These are phyloP conservation scores for Adineta ricciae DNA, from an alignment of 2,888 invertebrate genomes.

Conservation along the genomic window DNA sequence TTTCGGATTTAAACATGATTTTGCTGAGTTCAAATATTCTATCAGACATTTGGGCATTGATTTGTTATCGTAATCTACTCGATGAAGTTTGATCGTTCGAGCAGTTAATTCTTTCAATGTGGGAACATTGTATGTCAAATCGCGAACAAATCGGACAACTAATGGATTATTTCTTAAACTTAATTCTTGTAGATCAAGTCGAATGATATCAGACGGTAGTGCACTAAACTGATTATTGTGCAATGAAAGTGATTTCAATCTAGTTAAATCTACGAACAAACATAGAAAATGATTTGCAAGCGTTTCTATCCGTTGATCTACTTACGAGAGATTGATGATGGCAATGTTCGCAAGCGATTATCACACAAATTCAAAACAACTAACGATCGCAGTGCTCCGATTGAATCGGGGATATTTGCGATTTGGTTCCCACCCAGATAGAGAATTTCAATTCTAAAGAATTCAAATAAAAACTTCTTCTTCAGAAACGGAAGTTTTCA, in stretches of 20 bases:
- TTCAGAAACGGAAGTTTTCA: conserved; percentile 47
- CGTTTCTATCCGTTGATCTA: background rate
- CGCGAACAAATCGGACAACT: conserved; percentile 84
- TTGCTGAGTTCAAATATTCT: conserved; percentile 73
- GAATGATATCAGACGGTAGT: conserved; percentile 82
- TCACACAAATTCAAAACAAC: conserved; percentile 80
- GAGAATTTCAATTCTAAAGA: conserved; percentile 72
- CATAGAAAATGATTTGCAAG: too few species aligned
- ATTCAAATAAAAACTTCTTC: too few species aligned
- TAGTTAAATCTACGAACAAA: background rate
- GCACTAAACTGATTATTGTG: conserved; percentile 52
- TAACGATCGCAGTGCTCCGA: conserved; percentile 73
- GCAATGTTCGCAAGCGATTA: conserved; percentile 63
- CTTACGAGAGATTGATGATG: background rate
- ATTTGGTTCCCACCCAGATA: conserved; percentile 84
- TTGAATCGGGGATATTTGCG: conserved; percentile 71
- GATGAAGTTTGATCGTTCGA: conserved; percentile 67
- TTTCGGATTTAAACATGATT: conserved; percentile 87
- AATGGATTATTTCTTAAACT: conserved; percentile 85
- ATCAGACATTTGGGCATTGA: conserved; percentile 68
- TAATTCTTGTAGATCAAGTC: conserved; percentile 77
- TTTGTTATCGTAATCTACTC: conserved; percentile 59
- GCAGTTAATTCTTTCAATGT: conserved; percentile 80
- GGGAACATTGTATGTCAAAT: conserved; percentile 81
- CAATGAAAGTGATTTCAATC: conserved; percentile 25